Base-by-base conservation (phyloP, 1,140 invertebrate genomes). In the Mamestra configurata region DNA sequence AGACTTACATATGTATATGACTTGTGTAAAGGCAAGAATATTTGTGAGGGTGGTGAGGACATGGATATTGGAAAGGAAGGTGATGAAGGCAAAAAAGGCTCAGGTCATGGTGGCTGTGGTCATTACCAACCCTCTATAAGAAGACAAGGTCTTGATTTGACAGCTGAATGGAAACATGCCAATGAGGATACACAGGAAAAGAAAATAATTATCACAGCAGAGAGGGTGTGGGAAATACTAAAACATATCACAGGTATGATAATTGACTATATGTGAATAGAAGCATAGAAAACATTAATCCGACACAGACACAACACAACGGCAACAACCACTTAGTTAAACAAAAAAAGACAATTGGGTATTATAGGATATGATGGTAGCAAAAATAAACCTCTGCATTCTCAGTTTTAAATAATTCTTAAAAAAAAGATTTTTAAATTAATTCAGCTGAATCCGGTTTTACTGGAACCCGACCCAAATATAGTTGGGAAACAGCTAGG, bases 171-270 rank as follows among this genome's bases (percentile, higher is more conserved):
- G 99, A 99, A 99, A 93, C 97, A 99, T 89, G 96, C 98, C 0
- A 99, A 99, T 94, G 99, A 99, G 95, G 99, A 99, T 89, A 98
- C 98, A 4, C 99, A 99, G 95, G 99, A 99, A 88, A 98, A 98
- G 86, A 99, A 99, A 94, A 99, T 99, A 7, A 93, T 96, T 1
- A 95, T 99, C 0, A 98, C 98, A 4, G 99, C 99, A 0, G 99
- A 99, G 92, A 95, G 98, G 82, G 99, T 99, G 0, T 98, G 98
- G 96, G 99, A 99, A 95, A 99, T 99, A 81, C 97, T 99, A 13
- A 99, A 99, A 94, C 97, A 98, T 85, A 99, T 99, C 61, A 97
- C 98, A 89, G 95, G 96, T 96, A 70, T 8, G 3, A 7, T n/a
- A n/a, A n/a, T n/a, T n/a, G n/a, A n/a, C n/a, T n/a, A n/a, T n/a